phyloP scores from a whole-genome alignment of 2,113 vertebrate genomes.

The Lipophrys pholis region DNA sequence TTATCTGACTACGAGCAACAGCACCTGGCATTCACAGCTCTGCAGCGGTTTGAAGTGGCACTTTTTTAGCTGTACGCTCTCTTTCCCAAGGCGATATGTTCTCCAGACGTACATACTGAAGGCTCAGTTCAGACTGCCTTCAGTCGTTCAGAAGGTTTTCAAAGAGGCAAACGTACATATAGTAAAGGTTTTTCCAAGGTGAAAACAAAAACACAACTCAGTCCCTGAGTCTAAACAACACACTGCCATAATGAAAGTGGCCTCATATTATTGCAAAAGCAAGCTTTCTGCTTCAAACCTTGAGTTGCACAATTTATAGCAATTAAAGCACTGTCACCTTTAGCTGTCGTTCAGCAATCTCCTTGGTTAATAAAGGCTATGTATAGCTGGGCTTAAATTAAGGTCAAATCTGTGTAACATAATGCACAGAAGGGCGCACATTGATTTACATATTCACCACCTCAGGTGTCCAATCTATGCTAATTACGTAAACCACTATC shows the following conservation, averaged over 20 bases:
- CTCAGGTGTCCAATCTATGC: conserved; percentile 6
- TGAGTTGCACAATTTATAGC: not conserved
- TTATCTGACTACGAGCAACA: no score
- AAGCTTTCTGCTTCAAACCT: conserved; percentile 2
- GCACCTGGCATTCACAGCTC: no score
- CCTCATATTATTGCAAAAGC: not conserved
- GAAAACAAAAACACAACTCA: not conserved
- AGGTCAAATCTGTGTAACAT: conserved; percentile 3
- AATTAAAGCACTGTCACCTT: not conserved
- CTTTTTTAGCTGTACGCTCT: not conserved
- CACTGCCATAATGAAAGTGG: not conserved
- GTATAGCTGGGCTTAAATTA: not conserved
- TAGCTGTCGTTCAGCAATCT: not conserved
- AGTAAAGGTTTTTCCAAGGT: not conserved
- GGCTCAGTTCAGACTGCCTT: conserved; percentile 6
- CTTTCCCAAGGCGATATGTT: not conserved
- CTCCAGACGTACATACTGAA: not conserved
- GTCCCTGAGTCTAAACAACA: not conserved
- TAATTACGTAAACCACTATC: conserved; percentile 11
- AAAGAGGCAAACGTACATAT: not conserved
- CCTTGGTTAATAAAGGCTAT: not conserved
- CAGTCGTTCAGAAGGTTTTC: conserved; percentile 1
- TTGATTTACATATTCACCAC: conserved; percentile 20
- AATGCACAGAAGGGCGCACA: not conserved
- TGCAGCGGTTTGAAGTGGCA: no score